Conservation (phyloP, 2,797 vertebrate genomes). For the Botia kubotai region DNA sequence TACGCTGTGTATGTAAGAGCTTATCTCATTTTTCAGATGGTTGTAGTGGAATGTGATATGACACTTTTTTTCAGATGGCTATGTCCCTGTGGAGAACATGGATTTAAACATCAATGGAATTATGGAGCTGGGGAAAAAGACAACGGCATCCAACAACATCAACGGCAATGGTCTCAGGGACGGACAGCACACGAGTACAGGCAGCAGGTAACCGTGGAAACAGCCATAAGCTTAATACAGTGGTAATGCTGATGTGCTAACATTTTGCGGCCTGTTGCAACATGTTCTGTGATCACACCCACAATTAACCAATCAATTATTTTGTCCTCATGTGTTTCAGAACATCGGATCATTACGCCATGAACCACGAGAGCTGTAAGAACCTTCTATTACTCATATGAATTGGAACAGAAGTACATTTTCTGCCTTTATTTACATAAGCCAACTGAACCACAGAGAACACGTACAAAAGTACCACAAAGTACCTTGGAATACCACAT, state of each 20-base stretch:
- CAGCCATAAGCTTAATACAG: neutral
- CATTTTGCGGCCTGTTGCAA: neutral
- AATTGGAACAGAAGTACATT: neutral
- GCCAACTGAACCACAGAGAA: neutral
- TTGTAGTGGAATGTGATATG: constrained; percentile 32
- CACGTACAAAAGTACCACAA: neutral
- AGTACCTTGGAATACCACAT: neutral
- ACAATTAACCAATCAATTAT: neutral
- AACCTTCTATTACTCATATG: constrained; percentile 1
- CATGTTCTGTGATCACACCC: neutral
- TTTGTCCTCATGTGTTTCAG: constrained; percentile 57
- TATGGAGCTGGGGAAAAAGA: constrained; percentile 72
- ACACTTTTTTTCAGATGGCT: constrained; percentile 72
- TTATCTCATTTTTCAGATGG: constrained; percentile 44
- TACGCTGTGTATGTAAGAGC: constrained; percentile 1
- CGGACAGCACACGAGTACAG: constrained; percentile 41
- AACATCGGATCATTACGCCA: constrained; percentile 61
- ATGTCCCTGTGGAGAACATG: constrained; percentile 70
- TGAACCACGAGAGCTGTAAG: constrained; percentile 76
- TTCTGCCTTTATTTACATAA: neutral
- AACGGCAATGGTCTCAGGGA: constrained; percentile 46
- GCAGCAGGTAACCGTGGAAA: constrained; percentile 64
- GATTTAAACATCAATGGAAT: constrained; percentile 76
- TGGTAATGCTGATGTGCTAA: neutral
- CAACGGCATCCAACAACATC: constrained; percentile 46